These are phyloP conservation scores for Patella depressa DNA, from an alignment of 2,888 invertebrate genomes.

Conservation along the genomic window DNA sequence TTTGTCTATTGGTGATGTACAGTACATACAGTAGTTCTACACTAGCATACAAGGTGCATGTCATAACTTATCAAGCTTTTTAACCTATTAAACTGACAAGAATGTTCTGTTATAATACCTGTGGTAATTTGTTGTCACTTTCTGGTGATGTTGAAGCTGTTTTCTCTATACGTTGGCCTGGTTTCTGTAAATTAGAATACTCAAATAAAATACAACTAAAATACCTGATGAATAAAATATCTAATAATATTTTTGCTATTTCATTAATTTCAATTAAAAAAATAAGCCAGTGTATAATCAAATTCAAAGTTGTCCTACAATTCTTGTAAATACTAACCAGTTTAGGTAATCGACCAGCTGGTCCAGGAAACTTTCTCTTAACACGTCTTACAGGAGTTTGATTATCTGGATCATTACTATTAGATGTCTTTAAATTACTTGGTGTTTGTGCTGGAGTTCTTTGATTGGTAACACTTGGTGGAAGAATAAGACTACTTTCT, in stretches of 20 bases:
- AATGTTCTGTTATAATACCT: slow-evolving; percentile 15
- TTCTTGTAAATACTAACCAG: slow-evolving; percentile 44
- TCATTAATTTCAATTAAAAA: too few species aligned
- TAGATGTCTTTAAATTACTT: neutral
- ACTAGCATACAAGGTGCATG: too few species aligned
- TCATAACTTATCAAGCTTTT: neutral
- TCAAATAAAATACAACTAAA: too few species aligned
- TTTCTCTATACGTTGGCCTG: neutral
- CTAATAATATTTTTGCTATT: too few species aligned
- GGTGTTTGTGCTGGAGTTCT: neutral
- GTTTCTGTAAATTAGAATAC: neutral
- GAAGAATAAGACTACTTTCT: neutral
- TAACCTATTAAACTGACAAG: neutral
- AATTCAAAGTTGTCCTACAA: too few species aligned
- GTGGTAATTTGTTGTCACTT: neutral
- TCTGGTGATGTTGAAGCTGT: neutral
- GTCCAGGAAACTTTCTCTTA: slow-evolving; percentile 66
- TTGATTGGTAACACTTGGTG: neutral
- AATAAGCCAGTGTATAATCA: too few species aligned
- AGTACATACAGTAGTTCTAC: too few species aligned
- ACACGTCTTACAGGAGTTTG: slow-evolving; percentile 18
- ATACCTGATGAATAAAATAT: too few species aligned
- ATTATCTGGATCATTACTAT: neutral
- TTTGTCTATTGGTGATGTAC: too few species aligned
- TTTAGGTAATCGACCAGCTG: slow-evolving; percentile 64